Percentiles rank a stretch among this genome's conserved stretches.
phyloP scores from a whole-genome alignment of 1,140 invertebrate species.

The Anadara kagoshimensis region DNA sequence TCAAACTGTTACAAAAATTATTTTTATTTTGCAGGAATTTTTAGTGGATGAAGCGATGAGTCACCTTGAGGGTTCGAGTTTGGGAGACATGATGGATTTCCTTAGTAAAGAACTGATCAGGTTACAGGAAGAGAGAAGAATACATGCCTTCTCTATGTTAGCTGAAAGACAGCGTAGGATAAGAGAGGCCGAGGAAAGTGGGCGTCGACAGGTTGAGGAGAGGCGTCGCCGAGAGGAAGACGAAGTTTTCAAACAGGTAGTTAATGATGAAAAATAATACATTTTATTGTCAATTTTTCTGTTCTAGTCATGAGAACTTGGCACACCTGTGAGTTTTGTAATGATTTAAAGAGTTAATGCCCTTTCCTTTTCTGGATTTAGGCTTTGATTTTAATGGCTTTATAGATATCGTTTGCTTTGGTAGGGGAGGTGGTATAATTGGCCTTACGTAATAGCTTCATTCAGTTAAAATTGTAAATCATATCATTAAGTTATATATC shows the following conservation, averaged over 20 bases:
- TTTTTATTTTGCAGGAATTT: conserved; percentile 67
- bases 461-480: no score
- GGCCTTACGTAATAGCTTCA: not conserved
- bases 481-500: no score
- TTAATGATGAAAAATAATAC: conserved; percentile 2
- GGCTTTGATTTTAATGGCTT: no score
- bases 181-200: conserved; percentile 83
- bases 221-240: conserved; percentile 81
- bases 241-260: conserved; percentile 83
- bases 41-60: conserved; percentile 69
- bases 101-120: conserved; percentile 84
- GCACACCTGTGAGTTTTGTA: no score
- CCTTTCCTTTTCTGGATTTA: no score
- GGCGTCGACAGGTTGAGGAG: conserved; percentile 81
- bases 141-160: conserved; percentile 82
- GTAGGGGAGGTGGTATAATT: no score
- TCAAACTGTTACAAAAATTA: no score
- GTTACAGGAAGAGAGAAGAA: conserved; percentile 82
- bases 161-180: conserved; percentile 81
- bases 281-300: no score
- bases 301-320: no score
- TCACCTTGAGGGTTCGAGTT: conserved; percentile 77
- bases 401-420: no score
- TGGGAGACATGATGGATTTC: conserved; percentile 82
- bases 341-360: no score